Evolutionary conservation across 1,140 invertebrate species (phyloP).

Genomic region (Eriosoma lanigerum): DNA sequence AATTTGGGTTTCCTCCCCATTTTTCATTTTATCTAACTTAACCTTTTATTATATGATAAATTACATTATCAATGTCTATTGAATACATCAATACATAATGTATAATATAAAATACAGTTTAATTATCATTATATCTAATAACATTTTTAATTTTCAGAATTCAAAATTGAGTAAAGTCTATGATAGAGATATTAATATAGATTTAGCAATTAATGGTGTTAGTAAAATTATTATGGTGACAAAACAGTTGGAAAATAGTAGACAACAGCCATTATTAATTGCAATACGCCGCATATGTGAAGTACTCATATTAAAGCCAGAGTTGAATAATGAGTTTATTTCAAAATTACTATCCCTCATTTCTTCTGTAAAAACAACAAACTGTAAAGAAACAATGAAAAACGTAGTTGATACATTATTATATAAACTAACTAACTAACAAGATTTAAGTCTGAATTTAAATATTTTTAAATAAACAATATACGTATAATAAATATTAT

Average conservation of each 20-base stretch:
- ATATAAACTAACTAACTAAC: not conserved
- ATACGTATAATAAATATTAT: no score
- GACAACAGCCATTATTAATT: not conserved
- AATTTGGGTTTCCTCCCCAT: no score
- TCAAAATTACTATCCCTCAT: not conserved
- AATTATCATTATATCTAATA: no score
- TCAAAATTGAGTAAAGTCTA: not conserved
- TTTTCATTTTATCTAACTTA: no score
- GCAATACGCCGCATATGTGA: not conserved
- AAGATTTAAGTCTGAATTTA: not conserved
- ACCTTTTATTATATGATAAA: no score
- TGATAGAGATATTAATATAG: not conserved
- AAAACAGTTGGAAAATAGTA: not conserved
- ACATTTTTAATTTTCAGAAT: not conserved
- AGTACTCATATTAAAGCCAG: not conserved
- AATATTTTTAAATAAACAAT: no score
- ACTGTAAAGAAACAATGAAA: not conserved
- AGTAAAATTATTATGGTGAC: not conserved
- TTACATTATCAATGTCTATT: no score
- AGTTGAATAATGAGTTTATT: not conserved
- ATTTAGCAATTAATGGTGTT: not conserved
- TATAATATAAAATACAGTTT: no score
- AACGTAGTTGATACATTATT: not conserved
- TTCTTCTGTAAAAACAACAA: not conserved
- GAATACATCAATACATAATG: no score